Conservation (phyloP, 53 echinoderm and acorn worm species). For the Actinopyga echinites region DNA sequence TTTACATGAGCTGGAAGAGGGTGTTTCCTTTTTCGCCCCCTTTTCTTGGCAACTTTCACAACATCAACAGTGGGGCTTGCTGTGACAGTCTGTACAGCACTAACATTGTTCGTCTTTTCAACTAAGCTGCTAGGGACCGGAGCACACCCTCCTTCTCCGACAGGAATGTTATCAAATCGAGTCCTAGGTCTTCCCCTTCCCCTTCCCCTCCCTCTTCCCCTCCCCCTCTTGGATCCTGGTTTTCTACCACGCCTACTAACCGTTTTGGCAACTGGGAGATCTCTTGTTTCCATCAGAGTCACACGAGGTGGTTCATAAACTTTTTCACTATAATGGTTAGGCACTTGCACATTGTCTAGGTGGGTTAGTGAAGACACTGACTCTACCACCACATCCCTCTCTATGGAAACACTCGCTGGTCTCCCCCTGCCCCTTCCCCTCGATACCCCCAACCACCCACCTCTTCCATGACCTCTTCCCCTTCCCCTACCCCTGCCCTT, state of each 20-base stretch:
- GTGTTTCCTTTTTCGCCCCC: conserved; percentile 37
- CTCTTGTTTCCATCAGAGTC: not conserved
- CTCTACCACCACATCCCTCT: not conserved
- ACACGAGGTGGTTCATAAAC: conserved; percentile 20
- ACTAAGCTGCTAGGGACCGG: not conserved
- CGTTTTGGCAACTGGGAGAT: not conserved
- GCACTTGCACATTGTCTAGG: conserved; percentile 32
- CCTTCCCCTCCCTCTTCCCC: conserved; percentile 9
- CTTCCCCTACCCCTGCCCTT: conserved; percentile 28
- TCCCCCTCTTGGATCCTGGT: conserved; percentile 21
- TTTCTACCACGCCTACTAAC: not conserved
- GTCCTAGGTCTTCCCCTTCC: conserved; percentile 7
- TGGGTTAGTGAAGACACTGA: not conserved
- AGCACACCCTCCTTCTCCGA: not conserved
- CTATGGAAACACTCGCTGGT: not conserved
- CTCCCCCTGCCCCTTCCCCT: conserved; percentile 38
- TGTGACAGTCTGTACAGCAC: not conserved
- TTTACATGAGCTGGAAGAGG: conserved; percentile 22
- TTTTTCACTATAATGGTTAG: not conserved
- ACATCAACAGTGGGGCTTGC: not conserved
- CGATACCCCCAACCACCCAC: not conserved
- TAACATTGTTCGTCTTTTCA: too few species aligned
- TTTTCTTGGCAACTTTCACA: conserved; percentile 1
- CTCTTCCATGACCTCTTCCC: conserved; percentile 8
- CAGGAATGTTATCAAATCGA: conserved; percentile 29